These are phyloP conservation scores for Drosophila bocki DNA, from an alignment of 1,140 invertebrate species.

Conservation along the genomic window DNA sequence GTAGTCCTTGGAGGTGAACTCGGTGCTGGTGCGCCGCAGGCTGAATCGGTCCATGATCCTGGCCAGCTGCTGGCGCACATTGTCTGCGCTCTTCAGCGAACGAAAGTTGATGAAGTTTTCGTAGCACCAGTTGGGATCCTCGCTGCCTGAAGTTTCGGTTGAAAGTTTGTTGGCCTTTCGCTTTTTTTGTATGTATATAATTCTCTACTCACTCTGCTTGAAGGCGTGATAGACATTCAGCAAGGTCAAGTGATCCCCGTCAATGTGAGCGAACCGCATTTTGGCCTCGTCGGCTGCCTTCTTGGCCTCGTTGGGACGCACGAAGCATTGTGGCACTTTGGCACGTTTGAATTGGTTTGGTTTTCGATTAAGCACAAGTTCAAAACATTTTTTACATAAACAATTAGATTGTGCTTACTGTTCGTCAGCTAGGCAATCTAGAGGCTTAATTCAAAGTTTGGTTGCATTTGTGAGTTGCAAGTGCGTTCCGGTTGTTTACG, in stretches of 20 bases:
- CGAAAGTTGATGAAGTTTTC: slow-evolving; percentile 99
- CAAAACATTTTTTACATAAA: slow-evolving; percentile 65
- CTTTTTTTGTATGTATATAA: too few species aligned
- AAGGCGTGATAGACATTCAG: slow-evolving; percentile 99
- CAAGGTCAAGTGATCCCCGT: slow-evolving; percentile 99
- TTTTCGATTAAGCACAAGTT: slow-evolving; percentile 74
- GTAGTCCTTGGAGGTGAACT: slow-evolving; percentile 99
- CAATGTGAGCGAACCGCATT: slow-evolving; percentile 99
- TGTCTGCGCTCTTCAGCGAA: slow-evolving; percentile 95
- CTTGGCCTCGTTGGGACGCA: slow-evolving; percentile 99
- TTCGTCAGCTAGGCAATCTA: slow-evolving; percentile 79
- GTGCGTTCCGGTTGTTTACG: slow-evolving; percentile 44
- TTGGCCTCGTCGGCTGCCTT: slow-evolving; percentile 99
- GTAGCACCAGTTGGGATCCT: slow-evolving; percentile 95
- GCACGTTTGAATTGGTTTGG: slow-evolving; percentile 70
- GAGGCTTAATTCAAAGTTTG: slow-evolving; percentile 74
- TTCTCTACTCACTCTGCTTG: slow-evolving; percentile 96
- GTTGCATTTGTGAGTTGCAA: slow-evolving; percentile 81
- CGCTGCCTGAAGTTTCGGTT: slow-evolving; percentile 85
- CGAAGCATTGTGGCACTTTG: slow-evolving; percentile 99
- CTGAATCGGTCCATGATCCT: slow-evolving; percentile 93
- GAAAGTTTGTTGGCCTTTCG: not conserved
- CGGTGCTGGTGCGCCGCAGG: slow-evolving; percentile 97
- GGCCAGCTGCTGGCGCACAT: slow-evolving; percentile 89
- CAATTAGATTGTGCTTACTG: slow-evolving; percentile 75